phyloP scores from a whole-genome alignment of 2,797 vertebrate species.

The Centropyge bicolor region DNA sequence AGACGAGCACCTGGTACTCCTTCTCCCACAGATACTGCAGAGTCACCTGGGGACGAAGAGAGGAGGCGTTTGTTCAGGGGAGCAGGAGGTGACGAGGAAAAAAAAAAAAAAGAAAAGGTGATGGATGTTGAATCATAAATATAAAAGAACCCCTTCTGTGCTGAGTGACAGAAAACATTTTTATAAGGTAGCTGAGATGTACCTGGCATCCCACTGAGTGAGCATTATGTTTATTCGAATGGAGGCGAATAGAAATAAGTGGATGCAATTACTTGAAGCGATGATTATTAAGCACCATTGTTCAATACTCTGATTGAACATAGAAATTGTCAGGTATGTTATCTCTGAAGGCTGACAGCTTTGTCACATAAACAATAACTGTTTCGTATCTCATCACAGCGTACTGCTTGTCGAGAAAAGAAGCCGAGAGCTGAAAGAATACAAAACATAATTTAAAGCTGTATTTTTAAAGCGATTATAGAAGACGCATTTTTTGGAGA shows the following conservation, averaged over 20 bases:
- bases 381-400: not conserved
- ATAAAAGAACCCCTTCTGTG: constrained; percentile 1
- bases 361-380: not conserved
- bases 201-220: not conserved
- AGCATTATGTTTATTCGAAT: constrained; percentile 6
- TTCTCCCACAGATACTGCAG: constrained; percentile 98
- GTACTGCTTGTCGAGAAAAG: not conserved
- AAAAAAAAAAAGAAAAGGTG: not conserved
- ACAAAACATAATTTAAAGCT: not conserved
- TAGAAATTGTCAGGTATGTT: constrained; percentile 1
- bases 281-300: constrained; percentile 3
- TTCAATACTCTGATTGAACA: constrained; percentile 14
- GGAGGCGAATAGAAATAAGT: constrained; percentile 11
- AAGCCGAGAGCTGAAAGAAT: not conserved
- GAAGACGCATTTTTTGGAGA: constrained; percentile 5
- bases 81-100: not conserved
- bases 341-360: not conserved
- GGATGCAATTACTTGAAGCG: not conserved
- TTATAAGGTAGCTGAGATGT: not conserved
- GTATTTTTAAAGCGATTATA: not conserved
- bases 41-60: constrained; percentile 81
- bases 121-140: not conserved
- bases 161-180: constrained; percentile 7
- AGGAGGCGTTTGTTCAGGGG: not conserved
- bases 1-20: constrained; percentile 96